Evolutionary conservation across 2,888 invertebrate species (phyloP).

Genomic region (Callyntrura sp.): DNA sequence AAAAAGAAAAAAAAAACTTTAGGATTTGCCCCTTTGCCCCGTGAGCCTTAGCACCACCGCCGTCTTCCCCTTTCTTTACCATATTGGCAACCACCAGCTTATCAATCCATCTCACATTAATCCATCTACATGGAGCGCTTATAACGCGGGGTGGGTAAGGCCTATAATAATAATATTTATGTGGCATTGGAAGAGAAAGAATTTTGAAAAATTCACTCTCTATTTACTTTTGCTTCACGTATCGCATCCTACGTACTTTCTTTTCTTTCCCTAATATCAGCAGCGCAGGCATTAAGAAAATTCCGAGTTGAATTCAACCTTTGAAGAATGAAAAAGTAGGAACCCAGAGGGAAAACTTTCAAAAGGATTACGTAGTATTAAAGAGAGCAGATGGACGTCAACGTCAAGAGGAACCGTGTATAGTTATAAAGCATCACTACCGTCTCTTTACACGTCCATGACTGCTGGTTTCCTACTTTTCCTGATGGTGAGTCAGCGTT

Average conservation of each 20-base stretch:
- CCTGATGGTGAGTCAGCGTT: slow-evolving; percentile 45
- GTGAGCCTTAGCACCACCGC: neutral
- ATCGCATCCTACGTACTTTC: neutral
- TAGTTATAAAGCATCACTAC: neutral
- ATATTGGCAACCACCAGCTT: slow-evolving; percentile 32
- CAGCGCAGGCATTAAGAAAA: slow-evolving; percentile 35
- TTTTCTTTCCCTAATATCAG: slow-evolving; percentile 20
- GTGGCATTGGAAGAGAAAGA: slow-evolving; percentile 8
- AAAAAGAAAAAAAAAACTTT: slow-evolving; percentile 25
- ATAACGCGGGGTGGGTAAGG: neutral
- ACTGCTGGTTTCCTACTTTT: neutral
- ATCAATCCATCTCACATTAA: slow-evolving; percentile 52
- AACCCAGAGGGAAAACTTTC: slow-evolving; percentile 60
- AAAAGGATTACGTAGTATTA: slow-evolving; percentile 70
- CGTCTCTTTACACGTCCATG: neutral
- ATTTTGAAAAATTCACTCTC: slow-evolving; percentile 21
- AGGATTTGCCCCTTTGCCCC: slow-evolving; percentile 20
- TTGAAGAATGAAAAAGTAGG: slow-evolving; percentile 54
- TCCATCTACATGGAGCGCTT: slow-evolving; percentile 19
- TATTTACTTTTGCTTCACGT: slow-evolving; percentile 44
- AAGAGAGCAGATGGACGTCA: slow-evolving; percentile 70
- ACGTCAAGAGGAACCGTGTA: slow-evolving; percentile 55
- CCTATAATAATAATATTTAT: neutral
- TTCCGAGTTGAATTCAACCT: slow-evolving; percentile 58
- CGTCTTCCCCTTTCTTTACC: neutral